phyloP scores from a whole-genome alignment of 2,797 vertebrate genomes.

The Dipus sagitta region DNA sequence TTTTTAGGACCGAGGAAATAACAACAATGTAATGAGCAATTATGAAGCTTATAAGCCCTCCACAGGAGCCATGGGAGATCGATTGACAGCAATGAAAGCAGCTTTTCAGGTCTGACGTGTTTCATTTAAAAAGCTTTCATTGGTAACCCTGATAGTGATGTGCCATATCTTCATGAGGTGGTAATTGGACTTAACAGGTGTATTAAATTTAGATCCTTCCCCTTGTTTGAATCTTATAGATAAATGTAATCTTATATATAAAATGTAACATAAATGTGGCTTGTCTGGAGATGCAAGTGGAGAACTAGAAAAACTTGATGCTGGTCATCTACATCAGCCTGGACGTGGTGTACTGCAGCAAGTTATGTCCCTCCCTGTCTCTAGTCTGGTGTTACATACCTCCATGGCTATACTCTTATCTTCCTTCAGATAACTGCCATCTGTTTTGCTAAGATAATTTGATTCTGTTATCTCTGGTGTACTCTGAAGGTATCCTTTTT shows the following conservation, averaged over 20 bases:
- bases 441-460: background rate
- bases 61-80: slow-evolving; percentile 97
- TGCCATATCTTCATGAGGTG: background rate
- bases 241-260: too few relatives aligned
- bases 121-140: background rate
- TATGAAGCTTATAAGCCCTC: slow-evolving; percentile 95
- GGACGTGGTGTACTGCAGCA: background rate
- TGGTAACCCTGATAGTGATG: background rate
- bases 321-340: background rate
- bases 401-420: background rate
- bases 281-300: background rate
- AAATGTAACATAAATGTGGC: too few relatives aligned
- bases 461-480: background rate
- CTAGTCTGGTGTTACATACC: background rate
- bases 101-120: slow-evolving; percentile 95
- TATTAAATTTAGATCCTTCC: background rate
- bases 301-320: background rate
- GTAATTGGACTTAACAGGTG: background rate
- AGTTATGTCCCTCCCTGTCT: background rate
- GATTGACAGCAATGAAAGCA: slow-evolving; percentile 97
- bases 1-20: slow-evolving; percentile 92
- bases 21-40: slow-evolving; percentile 92
- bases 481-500: background rate
- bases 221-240: slow-evolving; percentile 16
- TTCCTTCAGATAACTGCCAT: background rate